These are phyloP conservation scores for Coelinius sp. DNA, from an alignment of 2,888 invertebrate genomes.

Conservation along the genomic window DNA sequence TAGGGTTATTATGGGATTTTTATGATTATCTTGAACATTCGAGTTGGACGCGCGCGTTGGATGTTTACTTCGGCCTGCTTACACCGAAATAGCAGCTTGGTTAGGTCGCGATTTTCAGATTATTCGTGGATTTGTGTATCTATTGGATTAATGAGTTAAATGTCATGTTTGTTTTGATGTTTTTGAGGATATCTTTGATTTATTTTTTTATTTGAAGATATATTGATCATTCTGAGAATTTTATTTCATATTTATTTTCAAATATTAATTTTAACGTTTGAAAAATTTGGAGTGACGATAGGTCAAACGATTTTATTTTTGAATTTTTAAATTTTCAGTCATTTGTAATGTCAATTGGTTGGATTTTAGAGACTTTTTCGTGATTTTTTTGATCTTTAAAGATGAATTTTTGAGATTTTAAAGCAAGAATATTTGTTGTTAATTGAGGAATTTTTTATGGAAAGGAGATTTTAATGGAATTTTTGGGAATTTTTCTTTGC, in stretches of 20 bases:
- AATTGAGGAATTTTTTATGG: not conserved
- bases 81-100: conserved; percentile 42
- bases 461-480: not conserved
- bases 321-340: not conserved
- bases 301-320: conserved; percentile 6
- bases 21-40: conserved; percentile 37
- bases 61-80: conserved; percentile 15
- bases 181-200: conserved; percentile 48
- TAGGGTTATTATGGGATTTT: conserved; percentile 32
- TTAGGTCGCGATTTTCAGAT: conserved; percentile 21
- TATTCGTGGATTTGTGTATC: conserved; percentile 29
- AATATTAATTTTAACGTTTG: not conserved
- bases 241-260: not conserved
- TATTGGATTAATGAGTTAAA: not conserved
- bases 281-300: not conserved
- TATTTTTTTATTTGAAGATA: not conserved
- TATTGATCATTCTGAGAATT: not conserved
- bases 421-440: not conserved
- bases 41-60: conserved; percentile 44
- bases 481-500: conserved; percentile 21
- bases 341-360: not conserved
- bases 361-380: no score
- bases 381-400: not conserved
- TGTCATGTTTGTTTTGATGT: conserved; percentile 51
- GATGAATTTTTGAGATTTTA: not conserved